A percentile compares a stretch with the other conserved stretches of the same genome.
phyloP scores from a whole-genome alignment of 2,113 vertebrate species.

The Mustela nigripes region DNA sequence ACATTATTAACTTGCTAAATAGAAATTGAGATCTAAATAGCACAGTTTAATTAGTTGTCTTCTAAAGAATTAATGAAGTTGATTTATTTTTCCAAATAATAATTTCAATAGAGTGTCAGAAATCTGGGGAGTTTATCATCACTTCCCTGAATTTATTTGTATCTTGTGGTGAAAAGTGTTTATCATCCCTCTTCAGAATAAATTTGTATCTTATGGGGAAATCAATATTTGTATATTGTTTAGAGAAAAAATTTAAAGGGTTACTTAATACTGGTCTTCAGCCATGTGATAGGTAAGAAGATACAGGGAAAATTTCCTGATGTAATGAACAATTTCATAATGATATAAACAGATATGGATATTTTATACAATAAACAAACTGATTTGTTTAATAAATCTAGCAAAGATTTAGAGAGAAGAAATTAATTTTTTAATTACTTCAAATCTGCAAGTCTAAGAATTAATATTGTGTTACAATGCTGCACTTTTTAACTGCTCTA shows the following conservation, averaged over 20 bases:
- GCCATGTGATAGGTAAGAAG: background rate
- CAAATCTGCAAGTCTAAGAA: background rate
- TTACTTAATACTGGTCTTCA: background rate
- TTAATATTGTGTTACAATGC: background rate
- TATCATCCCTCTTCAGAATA: background rate
- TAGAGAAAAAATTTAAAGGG: background rate
- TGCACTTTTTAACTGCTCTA: background rate
- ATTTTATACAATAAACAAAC: background rate
- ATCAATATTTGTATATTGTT: background rate
- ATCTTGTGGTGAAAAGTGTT: background rate
- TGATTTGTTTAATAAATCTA: background rate
- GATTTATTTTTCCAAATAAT: background rate
- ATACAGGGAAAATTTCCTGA: background rate
- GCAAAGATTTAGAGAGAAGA: background rate
- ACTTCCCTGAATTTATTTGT: background rate
- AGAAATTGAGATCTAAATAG: background rate
- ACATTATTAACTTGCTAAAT: conserved; percentile 17
- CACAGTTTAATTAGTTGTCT: background rate
- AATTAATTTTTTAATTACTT: background rate
- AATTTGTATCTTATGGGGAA: background rate
- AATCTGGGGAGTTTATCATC: background rate
- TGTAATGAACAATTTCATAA: background rate
- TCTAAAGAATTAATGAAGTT: background rate
- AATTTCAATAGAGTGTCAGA: background rate
- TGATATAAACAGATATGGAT: background rate